Evolutionary conservation across 2,797 vertebrate genomes (phyloP), one percentile per base, ranked within the genome.

Genomic region (Austrolebias charrua): DNA sequence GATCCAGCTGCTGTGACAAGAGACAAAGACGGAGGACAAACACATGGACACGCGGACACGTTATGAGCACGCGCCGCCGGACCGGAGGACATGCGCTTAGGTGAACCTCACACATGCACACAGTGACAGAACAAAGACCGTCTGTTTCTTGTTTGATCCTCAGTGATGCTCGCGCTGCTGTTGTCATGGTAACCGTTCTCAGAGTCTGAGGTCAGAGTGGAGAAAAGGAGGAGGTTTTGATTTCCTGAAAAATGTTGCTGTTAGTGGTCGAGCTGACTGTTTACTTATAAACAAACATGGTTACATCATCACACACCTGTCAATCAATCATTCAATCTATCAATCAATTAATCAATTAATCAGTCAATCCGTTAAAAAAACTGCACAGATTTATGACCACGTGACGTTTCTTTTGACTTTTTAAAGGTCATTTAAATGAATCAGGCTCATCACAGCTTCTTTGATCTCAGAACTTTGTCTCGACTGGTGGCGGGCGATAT

Each of bases 121-220:
- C n/a, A 6, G 15, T 1, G 44, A 58, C 50, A 29, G 60, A 79
- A 85, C 73, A 83, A 73, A 80, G 73, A 38, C 46, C 24, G 33
- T 33, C 24, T 49, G 4, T 47, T 13, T 60, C 58, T 60, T n/a
- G 59, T n/a, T 29, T 48, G 54, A 60, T 44, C 50, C 24, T 55
- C 19, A 5, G 38, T 52, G 78, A 84, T 84, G 75, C 81, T 51
- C 61, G 60, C 38, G 12, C 73, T 78, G 19, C 52, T 18, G 83
- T 78, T 66, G 82, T 76, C 78, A 86, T 82, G 76, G 78, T 53
- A 79, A 88, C 86, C 80, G 78, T 71, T 48, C 8, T 18, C 42
- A 18, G 47, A 79, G 75, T 74, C 78, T 82, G 74, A 81, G 54
- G 60, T 78, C 73, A 75, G 42, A 50, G 52, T 16, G 24, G 18